Conservation (phyloP, 2,888 invertebrate genomes). For the Troilus luridus region DNA sequence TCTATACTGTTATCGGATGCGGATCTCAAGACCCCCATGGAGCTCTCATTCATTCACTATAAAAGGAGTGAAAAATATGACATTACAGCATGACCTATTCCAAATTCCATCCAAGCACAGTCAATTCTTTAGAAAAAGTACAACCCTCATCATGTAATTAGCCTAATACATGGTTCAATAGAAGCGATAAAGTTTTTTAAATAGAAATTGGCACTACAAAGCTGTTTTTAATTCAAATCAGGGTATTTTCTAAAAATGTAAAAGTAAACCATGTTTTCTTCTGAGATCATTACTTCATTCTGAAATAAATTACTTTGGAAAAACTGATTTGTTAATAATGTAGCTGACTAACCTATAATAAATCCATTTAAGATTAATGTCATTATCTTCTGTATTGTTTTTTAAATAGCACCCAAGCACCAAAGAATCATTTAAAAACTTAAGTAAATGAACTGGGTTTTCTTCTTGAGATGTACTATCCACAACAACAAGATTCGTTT, state of each 20-base stretch:
- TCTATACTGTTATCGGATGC: too few relatives aligned
- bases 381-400: slow-evolving; percentile 38
- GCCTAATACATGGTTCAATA: too few relatives aligned
- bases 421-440: slow-evolving; percentile 39
- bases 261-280: neutral
- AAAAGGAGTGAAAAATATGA: too few relatives aligned
- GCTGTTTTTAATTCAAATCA: neutral
- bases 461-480: slow-evolving; percentile 54
- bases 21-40: too few relatives aligned
- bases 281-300: too few relatives aligned
- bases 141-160: too few relatives aligned
- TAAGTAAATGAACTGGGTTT: slow-evolving; percentile 45
- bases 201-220: neutral
- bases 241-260: neutral
- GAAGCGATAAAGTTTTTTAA: too few relatives aligned
- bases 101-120: too few relatives aligned
- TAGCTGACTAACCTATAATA: neutral
- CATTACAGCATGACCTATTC: too few relatives aligned
- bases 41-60: too few relatives aligned
- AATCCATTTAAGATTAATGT: slow-evolving; percentile 27
- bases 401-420: slow-evolving; percentile 25
- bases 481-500: slow-evolving; percentile 49
- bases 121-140: too few relatives aligned
- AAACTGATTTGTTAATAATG: neutral
- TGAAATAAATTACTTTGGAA: neutral